These are phyloP conservation scores for Sclerodermus sp. DNA, from an alignment of 2,888 invertebrate genomes.

Conservation along the genomic window DNA sequence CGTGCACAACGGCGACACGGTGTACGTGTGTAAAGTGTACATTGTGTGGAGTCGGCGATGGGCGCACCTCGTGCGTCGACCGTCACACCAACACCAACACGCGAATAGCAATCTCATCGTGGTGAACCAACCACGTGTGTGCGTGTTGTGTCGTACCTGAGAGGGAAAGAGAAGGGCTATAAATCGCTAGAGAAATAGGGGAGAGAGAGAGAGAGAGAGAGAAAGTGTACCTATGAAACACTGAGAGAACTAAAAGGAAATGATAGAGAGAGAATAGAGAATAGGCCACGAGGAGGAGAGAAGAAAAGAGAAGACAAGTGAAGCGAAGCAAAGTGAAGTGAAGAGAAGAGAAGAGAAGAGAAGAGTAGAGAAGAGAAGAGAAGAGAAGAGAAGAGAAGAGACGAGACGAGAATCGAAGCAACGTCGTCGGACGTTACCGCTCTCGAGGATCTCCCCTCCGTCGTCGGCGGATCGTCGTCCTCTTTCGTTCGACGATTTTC, in stretches of 20 bases:
- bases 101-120: neutral
- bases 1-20: too few relatives aligned
- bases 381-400: neutral
- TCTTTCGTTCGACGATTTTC: neutral
- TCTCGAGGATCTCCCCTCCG: too few relatives aligned
- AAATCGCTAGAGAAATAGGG: too few relatives aligned
- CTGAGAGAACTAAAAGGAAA: too few relatives aligned
- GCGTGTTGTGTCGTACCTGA: neutral
- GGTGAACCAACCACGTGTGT: neutral
- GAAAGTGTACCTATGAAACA: too few relatives aligned
- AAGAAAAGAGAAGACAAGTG: slow-evolving; percentile 7
- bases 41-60: too few relatives aligned
- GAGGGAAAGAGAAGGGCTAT: too few relatives aligned
- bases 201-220: neutral
- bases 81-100: neutral
- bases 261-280: too few relatives aligned
- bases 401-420: neutral
- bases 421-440: too few relatives aligned
- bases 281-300: neutral
- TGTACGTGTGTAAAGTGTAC: too few relatives aligned
- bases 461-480: neutral
- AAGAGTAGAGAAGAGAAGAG: slow-evolving; percentile 6
- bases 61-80: neutral
- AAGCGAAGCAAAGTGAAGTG: neutral
- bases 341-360: neutral